Conservation (phyloP, 2,113 vertebrate species). For the Phaetusa simplex region DNA sequence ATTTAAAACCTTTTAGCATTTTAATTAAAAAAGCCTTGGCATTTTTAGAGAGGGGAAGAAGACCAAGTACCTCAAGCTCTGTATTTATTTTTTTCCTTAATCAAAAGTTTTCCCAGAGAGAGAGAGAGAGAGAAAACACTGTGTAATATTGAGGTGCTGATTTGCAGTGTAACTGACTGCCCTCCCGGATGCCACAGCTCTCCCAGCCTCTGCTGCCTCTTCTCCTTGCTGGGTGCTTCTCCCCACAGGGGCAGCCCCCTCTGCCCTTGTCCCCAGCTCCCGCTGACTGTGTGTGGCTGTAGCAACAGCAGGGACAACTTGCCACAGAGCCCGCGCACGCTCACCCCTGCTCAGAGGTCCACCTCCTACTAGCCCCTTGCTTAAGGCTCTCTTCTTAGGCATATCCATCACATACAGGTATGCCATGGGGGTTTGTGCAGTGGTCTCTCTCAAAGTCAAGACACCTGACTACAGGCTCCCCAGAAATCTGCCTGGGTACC, state of each 20-base stretch:
- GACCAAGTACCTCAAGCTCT: background rate
- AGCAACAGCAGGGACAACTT: background rate
- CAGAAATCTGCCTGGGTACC: background rate
- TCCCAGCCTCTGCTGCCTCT: background rate
- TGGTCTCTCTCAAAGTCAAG: background rate
- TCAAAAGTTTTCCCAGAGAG: background rate
- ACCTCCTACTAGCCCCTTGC: background rate
- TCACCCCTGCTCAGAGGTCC: background rate
- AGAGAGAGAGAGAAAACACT: background rate
- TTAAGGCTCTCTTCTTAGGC: background rate
- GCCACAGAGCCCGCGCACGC: rapidly evolving
- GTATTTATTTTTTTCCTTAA: background rate
- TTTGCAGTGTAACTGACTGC: background rate
- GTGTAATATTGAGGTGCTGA: background rate
- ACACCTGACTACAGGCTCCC: background rate
- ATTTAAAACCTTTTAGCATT: background rate
- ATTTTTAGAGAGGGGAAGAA: background rate
- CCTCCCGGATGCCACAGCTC: rapidly evolving
- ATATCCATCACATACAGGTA: rapidly evolving
- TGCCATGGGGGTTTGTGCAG: background rate
- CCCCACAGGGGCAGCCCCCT: background rate
- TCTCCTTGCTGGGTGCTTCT: rapidly evolving
- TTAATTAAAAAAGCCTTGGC: background rate
- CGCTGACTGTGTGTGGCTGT: rapidly evolving
- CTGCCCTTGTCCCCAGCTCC: background rate